A percentile compares a stretch with the other conserved stretches of the same genome.
phyloP scores from a whole-genome alignment of 2,797 vertebrate genomes.

The Selene dorsalis region DNA sequence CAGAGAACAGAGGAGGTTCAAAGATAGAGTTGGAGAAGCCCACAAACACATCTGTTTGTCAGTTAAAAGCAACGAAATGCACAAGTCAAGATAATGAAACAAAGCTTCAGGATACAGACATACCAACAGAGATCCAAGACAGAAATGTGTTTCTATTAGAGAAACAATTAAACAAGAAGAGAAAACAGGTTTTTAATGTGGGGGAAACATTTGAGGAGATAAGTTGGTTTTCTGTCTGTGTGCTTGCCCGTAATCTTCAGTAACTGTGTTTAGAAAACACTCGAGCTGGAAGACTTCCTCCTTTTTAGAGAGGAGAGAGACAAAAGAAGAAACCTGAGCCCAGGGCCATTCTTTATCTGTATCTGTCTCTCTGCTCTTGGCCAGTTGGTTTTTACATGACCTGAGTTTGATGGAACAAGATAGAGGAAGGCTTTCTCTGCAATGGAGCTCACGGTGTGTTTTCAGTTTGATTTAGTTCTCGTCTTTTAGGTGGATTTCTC shows the following conservation, averaged over 20 bases:
- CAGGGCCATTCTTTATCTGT: constrained; percentile 64
- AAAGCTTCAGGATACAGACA: neutral
- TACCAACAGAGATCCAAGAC: neutral
- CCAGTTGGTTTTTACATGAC: constrained; percentile 57
- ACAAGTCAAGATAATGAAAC: neutral
- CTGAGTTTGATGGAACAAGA: constrained; percentile 62
- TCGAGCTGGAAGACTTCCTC: constrained; percentile 76
- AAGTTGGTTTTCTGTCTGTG: constrained; percentile 58
- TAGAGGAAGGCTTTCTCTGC: constrained; percentile 17
- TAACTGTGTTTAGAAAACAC: constrained; percentile 86
- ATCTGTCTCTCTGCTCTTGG: constrained; percentile 43
- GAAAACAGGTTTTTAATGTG: constrained; percentile 29
- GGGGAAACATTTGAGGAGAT: constrained; percentile 51
- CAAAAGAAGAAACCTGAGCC: constrained; percentile 76
- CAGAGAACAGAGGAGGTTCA: neutral
- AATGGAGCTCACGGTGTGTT: neutral
- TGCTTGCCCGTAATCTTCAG: constrained; percentile 76
- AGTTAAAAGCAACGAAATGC: neutral
- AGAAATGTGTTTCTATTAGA: neutral
- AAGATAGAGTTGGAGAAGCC: neutral
- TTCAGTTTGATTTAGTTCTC: neutral
- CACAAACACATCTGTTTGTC: neutral
- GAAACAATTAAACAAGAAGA: constrained; percentile 38
- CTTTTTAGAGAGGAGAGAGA: constrained; percentile 66
- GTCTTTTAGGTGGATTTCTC: neutral